Evolutionary conservation across 2,113 vertebrate genomes (phyloP).

Genomic region (Tragelaphus imberbis): DNA sequence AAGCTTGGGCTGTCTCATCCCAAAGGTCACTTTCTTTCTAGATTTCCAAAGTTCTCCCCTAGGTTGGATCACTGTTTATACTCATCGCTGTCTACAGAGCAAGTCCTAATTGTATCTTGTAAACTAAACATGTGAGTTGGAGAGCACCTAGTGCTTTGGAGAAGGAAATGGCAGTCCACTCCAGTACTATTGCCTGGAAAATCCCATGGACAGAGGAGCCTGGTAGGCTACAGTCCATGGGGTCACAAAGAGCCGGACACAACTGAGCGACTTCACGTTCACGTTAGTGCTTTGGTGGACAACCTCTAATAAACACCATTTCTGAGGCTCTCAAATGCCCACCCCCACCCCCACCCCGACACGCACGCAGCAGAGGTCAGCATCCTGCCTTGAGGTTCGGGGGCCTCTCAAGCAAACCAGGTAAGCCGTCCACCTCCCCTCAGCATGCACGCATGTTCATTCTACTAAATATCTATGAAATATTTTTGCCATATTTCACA

Average conservation of each 20-base stretch:
- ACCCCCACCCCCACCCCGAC: background rate
- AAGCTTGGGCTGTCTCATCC: background rate
- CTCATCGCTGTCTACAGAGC: background rate
- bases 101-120: background rate
- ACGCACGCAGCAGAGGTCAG: background rate
- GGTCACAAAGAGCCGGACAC: no score
- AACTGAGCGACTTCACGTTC: no score
- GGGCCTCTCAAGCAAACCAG: background rate
- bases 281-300: background rate
- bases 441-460: fast-evolving
- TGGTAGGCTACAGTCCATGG: no score
- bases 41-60: background rate
- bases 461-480: background rate
- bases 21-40: background rate
- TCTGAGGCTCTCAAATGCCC: background rate
- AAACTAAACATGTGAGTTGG: background rate
- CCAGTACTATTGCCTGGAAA: no score
- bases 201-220: no score
- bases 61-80: background rate
- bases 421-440: background rate
- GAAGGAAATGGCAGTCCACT: no score
- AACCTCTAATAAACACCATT: background rate
- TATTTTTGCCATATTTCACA: background rate
- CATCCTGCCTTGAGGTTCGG: background rate
- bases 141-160: background rate